Conservation (phyloP, 37 sponge, comb jelly and placozoan species). For the Ianthella basta region DNA sequence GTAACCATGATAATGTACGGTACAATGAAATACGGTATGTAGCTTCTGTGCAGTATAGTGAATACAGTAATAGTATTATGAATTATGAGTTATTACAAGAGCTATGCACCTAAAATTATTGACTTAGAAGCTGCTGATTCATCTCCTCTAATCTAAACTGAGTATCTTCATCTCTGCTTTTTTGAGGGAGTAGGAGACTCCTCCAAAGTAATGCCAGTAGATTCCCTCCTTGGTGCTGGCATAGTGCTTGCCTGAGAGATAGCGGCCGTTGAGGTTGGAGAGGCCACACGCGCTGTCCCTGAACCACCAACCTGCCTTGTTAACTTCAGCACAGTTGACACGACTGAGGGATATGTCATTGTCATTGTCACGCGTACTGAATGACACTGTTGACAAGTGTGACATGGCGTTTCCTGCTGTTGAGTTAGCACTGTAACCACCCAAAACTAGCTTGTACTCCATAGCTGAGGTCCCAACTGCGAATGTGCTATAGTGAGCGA, state of each 20-base stretch:
- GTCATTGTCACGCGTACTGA: conserved; percentile 38
- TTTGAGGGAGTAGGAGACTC: background rate
- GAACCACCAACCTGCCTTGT: conserved; percentile 48
- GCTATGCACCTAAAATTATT: too few species aligned
- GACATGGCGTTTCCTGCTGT: conserved; percentile 12
- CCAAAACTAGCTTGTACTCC: conserved; percentile 17
- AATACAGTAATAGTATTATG: too few species aligned
- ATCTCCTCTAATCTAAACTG: background rate
- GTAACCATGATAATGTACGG: too few species aligned
- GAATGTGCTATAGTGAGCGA: background rate
- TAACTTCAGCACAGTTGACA: conserved; percentile 26
- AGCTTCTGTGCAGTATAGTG: too few species aligned
- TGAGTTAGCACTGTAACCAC: background rate
- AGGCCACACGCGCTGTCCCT: background rate
- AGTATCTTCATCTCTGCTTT: background rate
- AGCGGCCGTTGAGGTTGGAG: conserved; percentile 12
- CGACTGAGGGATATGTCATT: conserved; percentile 6
- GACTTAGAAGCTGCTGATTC: too few species aligned
- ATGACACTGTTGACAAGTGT: background rate
- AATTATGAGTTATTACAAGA: too few species aligned
- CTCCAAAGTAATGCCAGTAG: conserved; percentile 20
- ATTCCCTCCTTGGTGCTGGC: background rate
- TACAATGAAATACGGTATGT: too few species aligned
- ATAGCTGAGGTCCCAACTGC: background rate
- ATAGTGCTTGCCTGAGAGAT: background rate